Base-by-base conservation (phyloP, 2,113 vertebrate genomes). In the Bufo bufo region DNA sequence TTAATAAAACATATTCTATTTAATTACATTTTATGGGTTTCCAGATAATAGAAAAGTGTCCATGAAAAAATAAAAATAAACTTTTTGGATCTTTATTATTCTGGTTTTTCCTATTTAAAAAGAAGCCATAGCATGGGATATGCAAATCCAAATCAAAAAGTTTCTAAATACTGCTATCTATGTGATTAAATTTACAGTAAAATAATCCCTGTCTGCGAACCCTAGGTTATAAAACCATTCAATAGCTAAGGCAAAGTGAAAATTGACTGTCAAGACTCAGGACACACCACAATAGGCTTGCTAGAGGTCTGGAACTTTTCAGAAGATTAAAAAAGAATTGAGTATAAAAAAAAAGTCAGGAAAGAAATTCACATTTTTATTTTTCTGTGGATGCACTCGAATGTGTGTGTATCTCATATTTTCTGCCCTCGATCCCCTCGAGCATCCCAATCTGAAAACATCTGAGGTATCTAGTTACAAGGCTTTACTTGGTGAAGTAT, bases 361-460 rank as follows among this genome's bases (percentile, higher is more conserved):
- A 58, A 78, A 54, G 78, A 82, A 87, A 74, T 56, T 74, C 78
- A 87, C 86, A 87, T 87, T 82, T 87, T 82, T 33, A 82, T 87
- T 82, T 82, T 66, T 87, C 86, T 87, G 78, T 74, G 86, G 86
- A 87, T 58, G 81, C 86, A 87, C 86, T 87, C 50, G 50, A 72
- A 87, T 87, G 77, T 87, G 77, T 87, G 85, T 87, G 85, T 81
- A 87, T 87, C 77, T 82, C 78, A 87, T 82, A 82, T 59, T 87
- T 74, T 80, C 86, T 87, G 78, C 66, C 54, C 86, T 82, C 14
- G 17, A 61, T 87, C 66, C 66, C 86, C 77, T 71, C 33, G 77
- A 65, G 77, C 47, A 87, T 81, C 50, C 85, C 50, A 87, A 81
- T 87, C 50, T 87, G 65, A 87, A 87, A 81, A 63, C 77, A 81